These are phyloP conservation scores for Hydropsyche betteni DNA, from an alignment of 2,888 invertebrate species.

Conservation along the genomic window DNA sequence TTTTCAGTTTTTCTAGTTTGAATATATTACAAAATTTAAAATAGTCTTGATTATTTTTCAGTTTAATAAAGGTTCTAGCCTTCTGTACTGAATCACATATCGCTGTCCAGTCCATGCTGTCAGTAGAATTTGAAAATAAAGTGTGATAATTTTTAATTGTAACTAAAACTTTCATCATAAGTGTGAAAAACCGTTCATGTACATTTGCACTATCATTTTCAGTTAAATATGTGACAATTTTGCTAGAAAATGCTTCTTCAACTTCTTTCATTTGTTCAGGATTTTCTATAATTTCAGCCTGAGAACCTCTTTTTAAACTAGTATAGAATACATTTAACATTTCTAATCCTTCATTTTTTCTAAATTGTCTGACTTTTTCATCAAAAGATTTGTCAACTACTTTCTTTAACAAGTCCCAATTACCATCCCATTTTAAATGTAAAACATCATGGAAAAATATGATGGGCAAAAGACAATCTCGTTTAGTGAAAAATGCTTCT, in stretches of 20 bases:
- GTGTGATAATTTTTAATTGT: conserved; percentile 64
- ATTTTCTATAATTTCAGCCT: conserved; percentile 57
- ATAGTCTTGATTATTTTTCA: conserved; percentile 61
- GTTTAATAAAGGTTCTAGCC: conserved; percentile 57
- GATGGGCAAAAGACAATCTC: conserved; percentile 72
- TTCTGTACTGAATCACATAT: conserved; percentile 57
- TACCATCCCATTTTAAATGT: conserved; percentile 73
- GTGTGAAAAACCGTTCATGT: conserved; percentile 68
- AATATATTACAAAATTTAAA: conserved; percentile 61
- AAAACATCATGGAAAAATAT: conserved; percentile 73
- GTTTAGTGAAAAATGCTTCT: conserved; percentile 69
- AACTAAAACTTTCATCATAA: conserved; percentile 66
- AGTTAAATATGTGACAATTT: conserved; percentile 59
- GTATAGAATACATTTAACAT: conserved; percentile 72
- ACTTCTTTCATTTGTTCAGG: conserved; percentile 58
- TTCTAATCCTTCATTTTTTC: conserved; percentile 74
- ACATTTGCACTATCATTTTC: conserved; percentile 57
- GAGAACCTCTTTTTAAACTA: conserved; percentile 64
- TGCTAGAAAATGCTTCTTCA: conserved; percentile 63
- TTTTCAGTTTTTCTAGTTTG: conserved; percentile 57
- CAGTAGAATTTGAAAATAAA: conserved; percentile 54
- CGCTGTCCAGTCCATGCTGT: conserved; percentile 58
- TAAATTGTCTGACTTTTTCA: conserved; percentile 69
- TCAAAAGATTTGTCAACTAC: conserved; percentile 71
- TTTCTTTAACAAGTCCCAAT: conserved; percentile 67